phyloP scores from a whole-genome alignment of 1,140 invertebrate genomes.

The Hyles vespertilio region DNA sequence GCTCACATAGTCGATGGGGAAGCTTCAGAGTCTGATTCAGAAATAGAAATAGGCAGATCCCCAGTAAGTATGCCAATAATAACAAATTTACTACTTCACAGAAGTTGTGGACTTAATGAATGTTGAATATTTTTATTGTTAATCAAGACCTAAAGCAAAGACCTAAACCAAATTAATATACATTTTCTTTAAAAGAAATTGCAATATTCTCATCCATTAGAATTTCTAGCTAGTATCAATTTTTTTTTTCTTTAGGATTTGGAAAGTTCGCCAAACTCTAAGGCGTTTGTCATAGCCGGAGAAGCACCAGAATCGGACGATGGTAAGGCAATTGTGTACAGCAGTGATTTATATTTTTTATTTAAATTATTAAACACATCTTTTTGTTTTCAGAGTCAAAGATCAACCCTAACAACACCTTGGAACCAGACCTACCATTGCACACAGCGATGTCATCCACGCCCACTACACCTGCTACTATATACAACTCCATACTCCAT shows the following conservation, averaged over 20 bases:
- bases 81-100: no score
- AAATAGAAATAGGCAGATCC: constrained; percentile 55
- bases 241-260: constrained; percentile 39
- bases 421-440: constrained; percentile 40
- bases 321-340: constrained; percentile 32
- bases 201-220: no score
- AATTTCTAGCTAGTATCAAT: no score
- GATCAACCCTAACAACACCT: constrained; percentile 16
- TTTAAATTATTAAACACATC: not conserved
- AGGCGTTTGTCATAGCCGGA: constrained; percentile 53
- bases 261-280: constrained; percentile 17
- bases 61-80: constrained; percentile 36
- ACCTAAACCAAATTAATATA: no score
- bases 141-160: no score
- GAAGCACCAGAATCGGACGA: constrained; percentile 66
- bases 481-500: constrained; percentile 54
- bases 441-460: constrained; percentile 26
- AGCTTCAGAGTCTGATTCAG: constrained; percentile 63
- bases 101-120: no score
- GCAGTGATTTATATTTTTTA: no score
- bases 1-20: constrained; percentile 61
- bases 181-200: no score
- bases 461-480: constrained; percentile 27
- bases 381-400: constrained; percentile 37
- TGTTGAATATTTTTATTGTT: no score